A percentile compares a stretch with the other conserved stretches of the same genome.
Evolutionary conservation across 2,888 invertebrate genomes (phyloP).

Genomic region (Cheilosia variabilis): DNA sequence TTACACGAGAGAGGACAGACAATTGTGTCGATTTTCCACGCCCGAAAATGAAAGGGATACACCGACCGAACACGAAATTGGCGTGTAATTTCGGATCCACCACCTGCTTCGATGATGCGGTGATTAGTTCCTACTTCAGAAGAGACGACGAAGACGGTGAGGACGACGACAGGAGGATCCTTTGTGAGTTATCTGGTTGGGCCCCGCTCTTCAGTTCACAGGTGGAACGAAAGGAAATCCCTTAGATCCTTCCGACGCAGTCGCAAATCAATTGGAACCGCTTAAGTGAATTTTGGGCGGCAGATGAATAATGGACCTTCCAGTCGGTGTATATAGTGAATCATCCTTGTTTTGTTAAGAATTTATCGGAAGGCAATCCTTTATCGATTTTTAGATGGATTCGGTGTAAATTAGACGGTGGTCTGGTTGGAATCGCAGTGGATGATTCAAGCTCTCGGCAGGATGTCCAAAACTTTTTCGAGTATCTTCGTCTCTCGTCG

Average conservation of each 20-base stretch:
- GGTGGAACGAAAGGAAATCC: constrained; percentile 69
- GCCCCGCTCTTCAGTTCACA: constrained; percentile 44
- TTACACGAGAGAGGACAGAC: constrained; percentile 33
- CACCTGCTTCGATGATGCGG: constrained; percentile 58
- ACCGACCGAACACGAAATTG: constrained; percentile 65
- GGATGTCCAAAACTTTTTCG: constrained; percentile 37
- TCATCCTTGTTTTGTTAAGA: constrained; percentile 57
- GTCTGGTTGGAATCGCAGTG: neutral
- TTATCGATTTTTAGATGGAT: constrained; percentile 40
- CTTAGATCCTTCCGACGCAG: constrained; percentile 72
- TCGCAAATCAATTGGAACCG: constrained; percentile 70
- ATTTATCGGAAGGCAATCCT: constrained; percentile 49
- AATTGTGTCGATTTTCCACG: constrained; percentile 61
- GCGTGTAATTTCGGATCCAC: constrained; percentile 70
- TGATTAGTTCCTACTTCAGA: constrained; percentile 70
- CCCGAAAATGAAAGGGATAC: constrained; percentile 61
- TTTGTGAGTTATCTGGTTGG: constrained; percentile 61
- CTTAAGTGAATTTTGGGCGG: constrained; percentile 54
- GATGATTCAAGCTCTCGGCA: constrained; percentile 60
- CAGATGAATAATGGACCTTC: constrained; percentile 59
- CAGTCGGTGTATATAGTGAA: constrained; percentile 26
- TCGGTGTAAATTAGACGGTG: constrained; percentile 57
- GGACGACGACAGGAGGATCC: constrained; percentile 40
- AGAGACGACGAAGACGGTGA: constrained; percentile 12
- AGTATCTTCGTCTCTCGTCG: neutral